Evolutionary conservation across 2,888 invertebrate species (phyloP).

Genomic region (Serrognathus titanus): DNA sequence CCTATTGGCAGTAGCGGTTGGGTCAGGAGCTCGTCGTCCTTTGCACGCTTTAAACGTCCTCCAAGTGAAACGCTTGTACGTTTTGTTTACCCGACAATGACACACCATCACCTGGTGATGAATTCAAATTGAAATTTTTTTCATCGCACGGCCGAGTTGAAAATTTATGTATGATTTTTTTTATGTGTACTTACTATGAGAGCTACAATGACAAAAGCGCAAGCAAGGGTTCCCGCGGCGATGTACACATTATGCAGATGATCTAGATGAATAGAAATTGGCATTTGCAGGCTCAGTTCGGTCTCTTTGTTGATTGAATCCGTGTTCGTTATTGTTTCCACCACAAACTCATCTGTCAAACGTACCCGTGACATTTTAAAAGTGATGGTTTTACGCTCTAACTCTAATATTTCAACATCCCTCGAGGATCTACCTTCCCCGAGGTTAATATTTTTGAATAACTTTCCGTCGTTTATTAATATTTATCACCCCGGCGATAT

Average conservation of each 20-base stretch:
- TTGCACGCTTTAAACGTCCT: slow-evolving; percentile 51
- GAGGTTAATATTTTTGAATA: background rate
- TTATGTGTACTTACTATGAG: slow-evolving; percentile 59
- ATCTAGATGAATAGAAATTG: slow-evolving; percentile 57
- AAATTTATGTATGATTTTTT: background rate
- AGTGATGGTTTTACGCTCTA: background rate
- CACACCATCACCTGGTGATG: slow-evolving; percentile 65
- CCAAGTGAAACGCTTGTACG: slow-evolving; percentile 64
- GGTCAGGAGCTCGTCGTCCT: slow-evolving; percentile 28
- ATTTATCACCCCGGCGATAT: slow-evolving; percentile 6
- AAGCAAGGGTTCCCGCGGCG: slow-evolving; percentile 71
- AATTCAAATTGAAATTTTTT: slow-evolving; percentile 11
- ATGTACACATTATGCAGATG: slow-evolving; percentile 74
- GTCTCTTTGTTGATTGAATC: slow-evolving; percentile 27
- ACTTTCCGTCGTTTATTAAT: slow-evolving; percentile 3
- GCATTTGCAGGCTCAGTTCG: slow-evolving; percentile 32
- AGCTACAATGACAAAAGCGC: slow-evolving; percentile 70
- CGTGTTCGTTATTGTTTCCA: slow-evolving; percentile 57
- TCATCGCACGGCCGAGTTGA: background rate
- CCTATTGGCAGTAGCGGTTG: slow-evolving; percentile 31
- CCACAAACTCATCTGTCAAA: slow-evolving; percentile 64
- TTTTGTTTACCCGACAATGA: slow-evolving; percentile 76
- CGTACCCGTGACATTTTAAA: background rate
- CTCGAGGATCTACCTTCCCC: slow-evolving; percentile 1
- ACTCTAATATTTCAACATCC: background rate